Evolutionary conservation across 2,797 vertebrate species (phyloP).

Genomic region (Rhyacichthys aspro): DNA sequence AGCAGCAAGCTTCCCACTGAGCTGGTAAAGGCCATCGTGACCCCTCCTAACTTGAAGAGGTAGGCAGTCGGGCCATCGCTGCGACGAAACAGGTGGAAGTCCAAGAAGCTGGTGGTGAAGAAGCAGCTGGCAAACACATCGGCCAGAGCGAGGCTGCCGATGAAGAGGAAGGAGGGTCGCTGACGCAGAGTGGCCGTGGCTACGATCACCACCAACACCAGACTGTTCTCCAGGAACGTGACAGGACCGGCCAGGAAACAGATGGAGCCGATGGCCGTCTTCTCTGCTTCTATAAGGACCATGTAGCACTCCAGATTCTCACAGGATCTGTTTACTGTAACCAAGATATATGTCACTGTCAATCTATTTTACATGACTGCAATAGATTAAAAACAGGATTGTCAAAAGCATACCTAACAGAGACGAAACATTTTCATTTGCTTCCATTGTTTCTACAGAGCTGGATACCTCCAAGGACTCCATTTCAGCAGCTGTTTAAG

Average conservation of each 20-base stretch:
- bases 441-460: slow-evolving; percentile 8
- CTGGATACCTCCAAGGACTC: slow-evolving; percentile 16
- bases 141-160: slow-evolving; percentile 88
- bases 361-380: background rate
- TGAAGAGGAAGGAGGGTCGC: slow-evolving; percentile 90
- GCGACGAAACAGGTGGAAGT: slow-evolving; percentile 85
- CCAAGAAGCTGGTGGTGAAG: slow-evolving; percentile 88
- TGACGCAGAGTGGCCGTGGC: slow-evolving; percentile 78
- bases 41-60: slow-evolving; percentile 91
- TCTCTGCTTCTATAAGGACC: slow-evolving; percentile 79
- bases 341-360: background rate
- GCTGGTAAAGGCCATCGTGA: slow-evolving; percentile 88
- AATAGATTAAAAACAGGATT: background rate
- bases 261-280: slow-evolving; percentile 79
- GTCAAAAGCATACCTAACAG: slow-evolving; percentile 29
- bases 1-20: slow-evolving; percentile 93
- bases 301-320: slow-evolving; percentile 80
- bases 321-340: slow-evolving; percentile 52
- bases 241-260: slow-evolving; percentile 84
- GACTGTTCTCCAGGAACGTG: slow-evolving; percentile 85
- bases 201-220: slow-evolving; percentile 85
- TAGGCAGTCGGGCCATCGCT: slow-evolving; percentile 69
- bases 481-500: slow-evolving; percentile 45
- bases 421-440: slow-evolving; percentile 16
- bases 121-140: slow-evolving; percentile 89